Percentiles rank a stretch among this genome's conserved stretches.
phyloP scores from a whole-genome alignment of 1,140 invertebrate species.

The Cydia pomonella region DNA sequence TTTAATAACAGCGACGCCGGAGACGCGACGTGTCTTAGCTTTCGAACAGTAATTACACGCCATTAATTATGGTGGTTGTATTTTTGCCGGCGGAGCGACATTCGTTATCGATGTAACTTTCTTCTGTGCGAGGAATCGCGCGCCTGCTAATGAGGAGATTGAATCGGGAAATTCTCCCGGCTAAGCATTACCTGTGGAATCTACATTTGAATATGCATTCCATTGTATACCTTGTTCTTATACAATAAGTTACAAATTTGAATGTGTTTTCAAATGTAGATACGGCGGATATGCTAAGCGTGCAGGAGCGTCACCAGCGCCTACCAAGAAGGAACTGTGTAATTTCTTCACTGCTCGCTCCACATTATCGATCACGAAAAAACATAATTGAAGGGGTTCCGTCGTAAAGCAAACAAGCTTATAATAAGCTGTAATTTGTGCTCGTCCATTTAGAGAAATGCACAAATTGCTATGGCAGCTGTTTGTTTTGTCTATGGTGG shows the following conservation, averaged over 20 bases:
- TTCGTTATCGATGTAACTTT: slow-evolving; percentile 52
- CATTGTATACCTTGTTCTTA: background rate
- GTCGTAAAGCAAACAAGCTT: slow-evolving; percentile 80
- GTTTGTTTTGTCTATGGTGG: slow-evolving; percentile 80
- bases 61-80: slow-evolving; percentile 54
- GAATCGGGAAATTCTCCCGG: slow-evolving; percentile 37
- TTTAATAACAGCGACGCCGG: slow-evolving; percentile 50
- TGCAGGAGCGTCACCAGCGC: slow-evolving; percentile 46
- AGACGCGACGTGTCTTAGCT: slow-evolving; percentile 45
- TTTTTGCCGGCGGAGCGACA: slow-evolving; percentile 47
- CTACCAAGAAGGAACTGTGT: slow-evolving; percentile 63
- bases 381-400: slow-evolving; percentile 78
- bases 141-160: slow-evolving; percentile 43
- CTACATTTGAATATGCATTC: background rate
- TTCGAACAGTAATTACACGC: slow-evolving; percentile 55
- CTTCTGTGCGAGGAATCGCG: slow-evolving; percentile 38
- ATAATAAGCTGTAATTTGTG: slow-evolving; percentile 80
- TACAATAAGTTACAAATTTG: background rate
- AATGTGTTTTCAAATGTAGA: background rate
- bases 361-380: slow-evolving; percentile 77
- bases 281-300: slow-evolving; percentile 8
- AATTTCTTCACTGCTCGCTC: slow-evolving; percentile 76
- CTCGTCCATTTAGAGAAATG: slow-evolving; percentile 80
- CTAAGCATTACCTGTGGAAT: background rate
- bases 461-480: slow-evolving; percentile 78